These are phyloP conservation scores for Laticauda colubrina DNA, from an alignment of 2,113 vertebrate species.

Conservation along the genomic window DNA sequence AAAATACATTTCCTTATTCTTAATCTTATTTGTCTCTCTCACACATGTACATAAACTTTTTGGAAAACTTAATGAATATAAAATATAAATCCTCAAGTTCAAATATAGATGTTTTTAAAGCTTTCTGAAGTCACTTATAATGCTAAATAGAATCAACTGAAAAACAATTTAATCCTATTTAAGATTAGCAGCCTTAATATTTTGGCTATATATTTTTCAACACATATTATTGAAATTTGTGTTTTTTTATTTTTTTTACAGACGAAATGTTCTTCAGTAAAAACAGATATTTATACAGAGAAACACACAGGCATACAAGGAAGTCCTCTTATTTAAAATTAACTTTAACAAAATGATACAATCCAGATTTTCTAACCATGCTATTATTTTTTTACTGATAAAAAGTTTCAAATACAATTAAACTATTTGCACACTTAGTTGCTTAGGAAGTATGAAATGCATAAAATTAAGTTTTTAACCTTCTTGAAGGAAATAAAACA, in stretches of 20 bases:
- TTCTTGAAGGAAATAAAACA: constrained; percentile 1
- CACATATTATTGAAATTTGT: constrained; percentile 3
- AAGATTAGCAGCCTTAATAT: background rate
- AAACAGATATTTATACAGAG: background rate
- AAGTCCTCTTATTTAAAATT: background rate
- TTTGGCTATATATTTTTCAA: background rate
- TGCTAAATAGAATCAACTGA: constrained; percentile 17
- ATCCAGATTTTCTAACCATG: background rate
- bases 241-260: background rate
- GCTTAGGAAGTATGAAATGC: constrained; percentile 4
- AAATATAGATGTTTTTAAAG: background rate
- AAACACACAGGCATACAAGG: background rate
- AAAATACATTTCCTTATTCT: background rate
- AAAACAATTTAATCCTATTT: background rate
- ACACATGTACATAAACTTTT: background rate
- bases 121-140: background rate
- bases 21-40: background rate
- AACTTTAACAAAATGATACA: background rate
- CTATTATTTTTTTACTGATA: constrained; percentile 14
- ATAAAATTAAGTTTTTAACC: constrained; percentile 10
- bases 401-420: background rate
- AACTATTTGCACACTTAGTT: constrained; percentile 3
- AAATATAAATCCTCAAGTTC: background rate
- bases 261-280: background rate
- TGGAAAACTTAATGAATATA: background rate